phyloP scores from a whole-genome alignment of 2,888 invertebrate species.

The Phengaris arion region DNA sequence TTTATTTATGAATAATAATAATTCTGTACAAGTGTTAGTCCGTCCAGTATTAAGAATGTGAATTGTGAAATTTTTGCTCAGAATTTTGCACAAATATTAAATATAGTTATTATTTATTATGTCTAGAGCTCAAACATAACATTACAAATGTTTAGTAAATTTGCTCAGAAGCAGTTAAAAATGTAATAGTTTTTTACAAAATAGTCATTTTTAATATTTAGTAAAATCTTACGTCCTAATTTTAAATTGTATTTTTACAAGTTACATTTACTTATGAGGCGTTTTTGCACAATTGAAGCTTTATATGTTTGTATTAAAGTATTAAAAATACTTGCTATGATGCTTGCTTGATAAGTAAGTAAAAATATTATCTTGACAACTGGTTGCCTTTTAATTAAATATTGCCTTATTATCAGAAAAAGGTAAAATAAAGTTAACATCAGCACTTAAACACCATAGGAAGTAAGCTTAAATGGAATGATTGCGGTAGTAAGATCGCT shows the following conservation, averaged over 20 bases:
- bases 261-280: neutral
- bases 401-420: no score
- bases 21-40: neutral
- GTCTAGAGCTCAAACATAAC: constrained; percentile 25
- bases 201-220: neutral
- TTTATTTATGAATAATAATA: neutral
- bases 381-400: no score
- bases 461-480: no score
- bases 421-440: no score
- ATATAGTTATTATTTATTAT: constrained; percentile 35
- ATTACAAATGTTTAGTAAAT: constrained; percentile 14
- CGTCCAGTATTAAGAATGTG: constrained; percentile 22
- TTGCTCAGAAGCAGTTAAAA: constrained; percentile 15
- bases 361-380: no score
- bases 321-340: neutral
- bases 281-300: neutral
- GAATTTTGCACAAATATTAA: constrained; percentile 22
- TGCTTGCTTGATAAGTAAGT: no score
- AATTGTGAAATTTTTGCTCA: constrained; percentile 44
- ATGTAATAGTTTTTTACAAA: neutral
- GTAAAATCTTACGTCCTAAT: neutral
- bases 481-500: no score
- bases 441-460: no score
- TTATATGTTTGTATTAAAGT: constrained; percentile 4
- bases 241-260: neutral